A percentile compares a stretch with the other conserved stretches of the same genome.
Conservation (phyloP, 1,140 invertebrate species). For the Rhizoglyphus robini region DNA sequence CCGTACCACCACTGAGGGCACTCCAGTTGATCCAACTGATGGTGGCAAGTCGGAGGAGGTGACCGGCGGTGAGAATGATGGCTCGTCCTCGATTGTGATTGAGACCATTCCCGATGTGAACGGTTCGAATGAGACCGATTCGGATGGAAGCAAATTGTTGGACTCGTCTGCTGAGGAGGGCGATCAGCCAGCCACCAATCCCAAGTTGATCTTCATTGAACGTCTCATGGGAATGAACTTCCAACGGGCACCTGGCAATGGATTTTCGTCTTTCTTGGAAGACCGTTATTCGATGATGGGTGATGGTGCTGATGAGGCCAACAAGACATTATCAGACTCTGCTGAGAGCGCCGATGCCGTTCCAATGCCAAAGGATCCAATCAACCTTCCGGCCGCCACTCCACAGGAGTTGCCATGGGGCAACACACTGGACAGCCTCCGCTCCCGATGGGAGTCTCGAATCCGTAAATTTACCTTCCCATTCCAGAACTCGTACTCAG, state of each 20-base stretch:
- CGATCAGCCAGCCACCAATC: not conserved
- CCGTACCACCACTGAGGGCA: no score
- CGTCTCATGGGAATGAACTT: constrained; percentile 6
- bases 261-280: constrained; percentile 4
- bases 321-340: not conserved
- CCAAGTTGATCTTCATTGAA: constrained; percentile 15
- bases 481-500: constrained; percentile 12
- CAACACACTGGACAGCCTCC: constrained; percentile 1
- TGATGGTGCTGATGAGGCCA: not conserved
- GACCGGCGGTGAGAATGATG: no score
- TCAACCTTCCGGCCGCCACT: not conserved
- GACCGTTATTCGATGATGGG: not conserved
- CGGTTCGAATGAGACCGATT: no score
- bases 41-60: no score
- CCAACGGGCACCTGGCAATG: not conserved
- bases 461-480: constrained; percentile 12
- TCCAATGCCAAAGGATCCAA: not conserved
- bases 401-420: not conserved
- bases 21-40: no score
- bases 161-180: not conserved
- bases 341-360: not conserved
- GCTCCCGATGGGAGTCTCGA: not conserved
- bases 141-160: not conserved
- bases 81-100: not conserved
- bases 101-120: no score